A percentile compares a stretch with the other conserved stretches of the same genome.
Evolutionary conservation across 2,888 invertebrate species (phyloP).

Genomic region (Malthinus seriepunctatus): DNA sequence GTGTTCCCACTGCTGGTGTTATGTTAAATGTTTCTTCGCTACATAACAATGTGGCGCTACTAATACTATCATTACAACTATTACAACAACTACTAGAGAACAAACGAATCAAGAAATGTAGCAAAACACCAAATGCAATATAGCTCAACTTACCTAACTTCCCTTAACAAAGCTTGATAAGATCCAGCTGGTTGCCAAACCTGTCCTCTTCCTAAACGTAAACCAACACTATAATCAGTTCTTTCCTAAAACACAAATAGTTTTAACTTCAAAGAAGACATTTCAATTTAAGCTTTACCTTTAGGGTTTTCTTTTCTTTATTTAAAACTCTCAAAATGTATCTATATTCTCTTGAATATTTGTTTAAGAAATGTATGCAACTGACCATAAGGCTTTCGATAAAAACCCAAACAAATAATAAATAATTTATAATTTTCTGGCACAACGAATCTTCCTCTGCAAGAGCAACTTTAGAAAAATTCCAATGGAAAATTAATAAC

Average conservation of each 20-base stretch:
- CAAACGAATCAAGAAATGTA: constrained; percentile 1
- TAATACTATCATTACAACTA: constrained; percentile 17
- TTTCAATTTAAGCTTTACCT: constrained; percentile 59
- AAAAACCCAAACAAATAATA: constrained; percentile 70
- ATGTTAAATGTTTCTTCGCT: constrained; percentile 44
- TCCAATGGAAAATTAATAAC: constrained; percentile 10
- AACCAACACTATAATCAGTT: constrained; percentile 69
- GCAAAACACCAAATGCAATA: no score
- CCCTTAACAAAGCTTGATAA: constrained; percentile 46
- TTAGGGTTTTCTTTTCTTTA: constrained; percentile 85
- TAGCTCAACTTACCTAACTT: constrained; percentile 43
- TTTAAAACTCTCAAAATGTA: constrained; percentile 89
- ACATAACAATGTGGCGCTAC: constrained; percentile 3
- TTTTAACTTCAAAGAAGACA: background rate
- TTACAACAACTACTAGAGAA: constrained; percentile 8
- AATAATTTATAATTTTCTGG: constrained; percentile 59
- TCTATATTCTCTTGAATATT: constrained; percentile 90
- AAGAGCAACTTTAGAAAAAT: background rate
- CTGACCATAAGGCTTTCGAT: constrained; percentile 80
- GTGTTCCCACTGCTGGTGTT: constrained; percentile 45
- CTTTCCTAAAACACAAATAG: constrained; percentile 62
- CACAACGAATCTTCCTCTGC: constrained; percentile 34
- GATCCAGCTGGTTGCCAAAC: constrained; percentile 63
- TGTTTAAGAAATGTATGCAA: constrained; percentile 80
- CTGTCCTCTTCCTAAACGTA: constrained; percentile 67